Base-by-base conservation (phyloP, 1,140 invertebrate genomes). In the Sesamia nonagrioides region DNA sequence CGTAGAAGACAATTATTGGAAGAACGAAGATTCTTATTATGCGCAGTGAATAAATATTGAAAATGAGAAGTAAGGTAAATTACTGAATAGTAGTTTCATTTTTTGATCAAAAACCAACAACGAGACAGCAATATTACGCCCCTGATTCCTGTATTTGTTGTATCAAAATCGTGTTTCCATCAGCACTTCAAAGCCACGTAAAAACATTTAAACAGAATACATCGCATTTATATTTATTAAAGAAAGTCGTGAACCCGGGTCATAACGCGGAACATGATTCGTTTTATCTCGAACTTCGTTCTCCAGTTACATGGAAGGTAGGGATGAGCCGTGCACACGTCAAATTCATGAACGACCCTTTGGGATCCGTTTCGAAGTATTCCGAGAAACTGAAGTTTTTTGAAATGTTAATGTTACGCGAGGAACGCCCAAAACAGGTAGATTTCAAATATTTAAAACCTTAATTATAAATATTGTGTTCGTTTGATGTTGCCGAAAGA, bases 151-250 rank as follows among this genome's bases (percentile, higher is more conserved):
- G 5, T 52, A n/a, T n/a, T n/a, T 15, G 6, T 52, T 52, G 50
- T 52, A 52, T 52, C 50, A 13, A 52, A 52, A 52, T 52, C 50
- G 50, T 54, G 7, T 54, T 54, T 0, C 4, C 17, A 54, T 54
- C 18, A 37, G n/a, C 8, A 17, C 17, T 6, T 18, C n/a, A 17
- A 54, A 54, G 17, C 7, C n/a, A n/a, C n/a, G n/a, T n/a, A n/a
- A n/a, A 54, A 54, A 6, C 35, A 42, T 45, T 66, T 18, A 66
- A 66, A 66, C 21, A 52, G 66, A 69, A 52, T 52, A 50, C 45
- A 52, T 63, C 35, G 40, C 60, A 37, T 63, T 63, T 63, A 66
- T 66, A 45, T 66, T 69, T 69, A 52, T 69, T 69, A 50, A 52
- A 15, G 9, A 40, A 68, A 68, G 11, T 69, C 66, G 11, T 33